Conservation (phyloP, 1,140 invertebrate species). For the Pantala flavescens region DNA sequence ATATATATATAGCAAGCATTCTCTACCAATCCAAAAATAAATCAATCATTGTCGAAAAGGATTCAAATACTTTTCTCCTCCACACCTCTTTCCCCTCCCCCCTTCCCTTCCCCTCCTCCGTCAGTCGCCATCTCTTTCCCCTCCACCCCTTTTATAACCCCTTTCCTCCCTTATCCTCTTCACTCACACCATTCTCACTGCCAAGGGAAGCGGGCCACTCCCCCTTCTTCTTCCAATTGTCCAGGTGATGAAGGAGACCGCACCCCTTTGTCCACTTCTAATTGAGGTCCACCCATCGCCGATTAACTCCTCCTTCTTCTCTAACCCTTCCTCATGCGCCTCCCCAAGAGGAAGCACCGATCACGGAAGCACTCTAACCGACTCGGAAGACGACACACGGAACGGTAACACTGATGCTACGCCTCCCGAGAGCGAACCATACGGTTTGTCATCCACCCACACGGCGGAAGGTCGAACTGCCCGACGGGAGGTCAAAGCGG, state of each 20-base stretch:
- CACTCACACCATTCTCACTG: conserved; percentile 7
- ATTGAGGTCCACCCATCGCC: background rate
- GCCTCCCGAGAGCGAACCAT: too few species aligned
- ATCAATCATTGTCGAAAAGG: too few species aligned
- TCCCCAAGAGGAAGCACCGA: background rate
- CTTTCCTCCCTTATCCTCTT: background rate
- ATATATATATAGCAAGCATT: too few species aligned
- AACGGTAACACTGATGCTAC: too few species aligned
- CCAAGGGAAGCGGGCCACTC: background rate
- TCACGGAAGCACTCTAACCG: too few species aligned
- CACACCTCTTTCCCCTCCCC: conserved; percentile 5
- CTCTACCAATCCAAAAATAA: too few species aligned
- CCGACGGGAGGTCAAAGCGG: too few species aligned
- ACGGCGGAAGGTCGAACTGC: too few species aligned
- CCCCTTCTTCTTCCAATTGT: background rate
- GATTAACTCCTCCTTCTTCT: background rate
- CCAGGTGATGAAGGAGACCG: background rate
- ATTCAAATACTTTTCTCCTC: background rate
- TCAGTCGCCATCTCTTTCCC: background rate
- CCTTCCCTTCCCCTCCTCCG: background rate
- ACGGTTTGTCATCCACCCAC: too few species aligned
- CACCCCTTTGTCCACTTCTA: background rate
- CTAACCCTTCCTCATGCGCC: background rate
- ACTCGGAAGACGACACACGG: too few species aligned
- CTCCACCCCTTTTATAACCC: background rate